phyloP scores from a whole-genome alignment of 2,888 invertebrate genomes.

The Onthophagus sagittarius region DNA sequence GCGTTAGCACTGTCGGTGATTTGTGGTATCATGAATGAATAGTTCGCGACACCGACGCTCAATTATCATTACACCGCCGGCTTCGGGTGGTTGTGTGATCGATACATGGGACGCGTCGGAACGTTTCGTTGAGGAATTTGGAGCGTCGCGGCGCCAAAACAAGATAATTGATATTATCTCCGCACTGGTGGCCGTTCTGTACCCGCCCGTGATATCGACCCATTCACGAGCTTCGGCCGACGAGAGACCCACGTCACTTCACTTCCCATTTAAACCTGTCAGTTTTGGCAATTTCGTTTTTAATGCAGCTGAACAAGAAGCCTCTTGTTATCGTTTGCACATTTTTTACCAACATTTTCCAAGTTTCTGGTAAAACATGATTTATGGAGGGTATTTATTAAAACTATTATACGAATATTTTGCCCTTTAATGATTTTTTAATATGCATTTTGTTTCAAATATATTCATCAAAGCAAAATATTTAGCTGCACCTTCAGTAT shows the following conservation, averaged over 20 bases:
- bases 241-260: neutral
- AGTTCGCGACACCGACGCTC: slow-evolving; percentile 4
- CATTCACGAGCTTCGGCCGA: neutral
- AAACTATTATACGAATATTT: too few species aligned
- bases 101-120: neutral
- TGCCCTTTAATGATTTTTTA: too few species aligned
- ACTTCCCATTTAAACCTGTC: slow-evolving; percentile 6
- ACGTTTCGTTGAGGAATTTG: slow-evolving; percentile 8
- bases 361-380: too few species aligned
- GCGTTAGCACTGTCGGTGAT: slow-evolving; percentile 8
- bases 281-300: neutral
- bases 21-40: slow-evolving; percentile 12
- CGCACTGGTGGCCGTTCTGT: slow-evolving; percentile 1
- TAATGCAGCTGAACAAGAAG: neutral
- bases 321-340: neutral
- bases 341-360: too few species aligned
- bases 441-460: too few species aligned
- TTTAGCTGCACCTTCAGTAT: too few species aligned
- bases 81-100: neutral
- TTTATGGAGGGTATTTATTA: too few species aligned
- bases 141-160: slow-evolving; percentile 8
- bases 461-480: too few species aligned
- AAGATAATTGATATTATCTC: slow-evolving; percentile 14
- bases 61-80: slow-evolving; percentile 5
- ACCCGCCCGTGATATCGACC: neutral